A percentile compares a stretch with the other conserved stretches of the same genome.
phyloP scores from a whole-genome alignment of 2,888 invertebrate genomes.

The Thyatira batis region DNA sequence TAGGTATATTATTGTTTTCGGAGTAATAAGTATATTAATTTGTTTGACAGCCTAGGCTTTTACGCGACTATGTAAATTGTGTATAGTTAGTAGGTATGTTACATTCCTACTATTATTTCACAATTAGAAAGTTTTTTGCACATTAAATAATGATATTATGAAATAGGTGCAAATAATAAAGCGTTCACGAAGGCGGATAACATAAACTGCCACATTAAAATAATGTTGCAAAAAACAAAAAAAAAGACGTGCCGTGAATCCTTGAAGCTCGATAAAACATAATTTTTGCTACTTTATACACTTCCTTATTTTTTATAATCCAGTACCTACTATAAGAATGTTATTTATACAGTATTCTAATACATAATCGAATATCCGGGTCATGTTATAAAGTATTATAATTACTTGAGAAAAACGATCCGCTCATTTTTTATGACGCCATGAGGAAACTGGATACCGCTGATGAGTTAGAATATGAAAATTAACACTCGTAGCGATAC shows the following conservation, averaged over 20 bases:
- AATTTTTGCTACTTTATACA: slow-evolving; percentile 47
- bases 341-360: slow-evolving; percentile 29
- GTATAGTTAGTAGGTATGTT: not conserved
- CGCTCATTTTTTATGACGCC: not conserved
- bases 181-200: slow-evolving; percentile 1
- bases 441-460: not conserved
- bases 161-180: not conserved
- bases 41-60: not conserved
- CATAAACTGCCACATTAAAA: slow-evolving; percentile 1
- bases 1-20: not conserved
- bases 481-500: not conserved
- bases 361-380: slow-evolving; percentile 41
- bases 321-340: slow-evolving; percentile 34
- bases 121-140: not conserved
- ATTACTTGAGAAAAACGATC: slow-evolving; percentile 4
- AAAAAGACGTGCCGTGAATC: slow-evolving; percentile 38
- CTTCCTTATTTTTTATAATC: slow-evolving; percentile 57
- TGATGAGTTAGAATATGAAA: not conserved
- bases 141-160: not conserved
- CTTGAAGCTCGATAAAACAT: slow-evolving; percentile 46
- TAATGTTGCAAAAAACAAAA: slow-evolving; percentile 19
- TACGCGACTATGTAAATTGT: not conserved
- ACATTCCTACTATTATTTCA: not conserved
- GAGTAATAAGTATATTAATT: slow-evolving; percentile 7
- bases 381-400: slow-evolving; percentile 13